These are phyloP conservation scores for Stratiolaelaps scimitus DNA, from an alignment of 1,140 invertebrate genomes.

Conservation along the genomic window DNA sequence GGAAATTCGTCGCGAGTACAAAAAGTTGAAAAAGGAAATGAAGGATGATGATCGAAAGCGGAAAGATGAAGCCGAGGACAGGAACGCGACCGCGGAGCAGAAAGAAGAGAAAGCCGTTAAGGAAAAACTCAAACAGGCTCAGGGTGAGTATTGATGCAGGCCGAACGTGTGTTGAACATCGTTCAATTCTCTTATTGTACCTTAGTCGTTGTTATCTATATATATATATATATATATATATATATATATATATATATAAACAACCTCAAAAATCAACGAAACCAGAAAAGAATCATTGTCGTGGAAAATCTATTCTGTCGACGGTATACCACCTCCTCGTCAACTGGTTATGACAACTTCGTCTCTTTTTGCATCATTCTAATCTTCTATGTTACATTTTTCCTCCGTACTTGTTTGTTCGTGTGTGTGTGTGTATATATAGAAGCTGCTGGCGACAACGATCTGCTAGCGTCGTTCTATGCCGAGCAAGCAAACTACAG, in stretches of 20 bases:
- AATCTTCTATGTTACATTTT: no score
- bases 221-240: no score
- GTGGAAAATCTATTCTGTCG: no score
- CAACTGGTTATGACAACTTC: no score
- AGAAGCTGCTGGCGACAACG: constrained; percentile 32
- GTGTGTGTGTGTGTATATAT: constrained; percentile 27
- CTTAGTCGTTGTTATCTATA: no score
- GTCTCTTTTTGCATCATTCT: no score
- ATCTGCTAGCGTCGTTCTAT: constrained; percentile 4
- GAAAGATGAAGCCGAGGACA: constrained; percentile 35
- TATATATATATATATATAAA: no score
- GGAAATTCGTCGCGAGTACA: constrained; percentile 39
- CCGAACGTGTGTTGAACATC: constrained; percentile 40
- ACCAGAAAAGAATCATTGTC: no score
- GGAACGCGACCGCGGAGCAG: constrained; percentile 58
- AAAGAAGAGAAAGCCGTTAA: constrained; percentile 55
- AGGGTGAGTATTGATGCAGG: constrained; percentile 37
- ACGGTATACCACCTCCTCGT: no score
- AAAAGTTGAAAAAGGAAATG: constrained; percentile 45
- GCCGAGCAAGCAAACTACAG: constrained; percentile 2
- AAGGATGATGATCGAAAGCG: constrained; percentile 41
- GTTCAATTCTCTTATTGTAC: constrained; percentile 49
- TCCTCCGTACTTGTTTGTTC: no score
- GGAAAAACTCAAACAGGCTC: constrained; percentile 46
- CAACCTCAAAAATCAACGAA: no score